Base-by-base conservation (phyloP, 1,140 invertebrate species). In the Musca domestica region DNA sequence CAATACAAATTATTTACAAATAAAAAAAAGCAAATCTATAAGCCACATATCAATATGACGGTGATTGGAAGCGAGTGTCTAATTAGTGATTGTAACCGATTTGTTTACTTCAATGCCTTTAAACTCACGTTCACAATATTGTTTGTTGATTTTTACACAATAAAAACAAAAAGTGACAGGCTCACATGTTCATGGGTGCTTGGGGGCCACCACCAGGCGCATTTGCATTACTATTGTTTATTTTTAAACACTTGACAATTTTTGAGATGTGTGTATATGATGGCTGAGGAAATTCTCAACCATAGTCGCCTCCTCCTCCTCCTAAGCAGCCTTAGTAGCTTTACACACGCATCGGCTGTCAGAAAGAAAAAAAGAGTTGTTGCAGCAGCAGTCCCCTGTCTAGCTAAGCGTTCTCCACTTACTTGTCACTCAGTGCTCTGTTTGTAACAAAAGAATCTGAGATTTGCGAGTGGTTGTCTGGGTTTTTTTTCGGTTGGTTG, bases 61-160 rank as follows among this genome's bases (percentile, higher is more conserved):
- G 10, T 10, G 12, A 41, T 41, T 9, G 4, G 34, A 41, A 5
- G 34, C 27, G 3, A n/a, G n/a, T 30, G 27, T 9, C 27, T 30
- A 30, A 30, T 30, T 30, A 30, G 27, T 5, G 34, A 41, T 41
- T 41, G 34, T 41, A 41, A 41, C 34, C 30, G 27, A 61, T 61
- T 61, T 61, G 56, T 61, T 61, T 61, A 61, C 34, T 61, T 61
- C 56, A 61, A 61, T 61, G 56, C 15, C 56, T 61, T 61, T 34
- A 61, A 61, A 27, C 56, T 34, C 56, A 61, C 56, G 56, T 61
- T 61, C 34, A 41, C 34, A 1, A 17, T 58, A 2, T 61, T 58
- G 54, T n/a, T n/a, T n/a, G n/a, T n/a, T n/a, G n/a, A n/a, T n/a
- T n/a, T n/a, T n/a, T n/a, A n/a, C n/a, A n/a, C n/a, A 27, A 17